Evolutionary conservation across 2,797 vertebrate species (phyloP), one percentile per base, ranked within the genome.

Genomic region (Hapalemur alaotrensis): DNA sequence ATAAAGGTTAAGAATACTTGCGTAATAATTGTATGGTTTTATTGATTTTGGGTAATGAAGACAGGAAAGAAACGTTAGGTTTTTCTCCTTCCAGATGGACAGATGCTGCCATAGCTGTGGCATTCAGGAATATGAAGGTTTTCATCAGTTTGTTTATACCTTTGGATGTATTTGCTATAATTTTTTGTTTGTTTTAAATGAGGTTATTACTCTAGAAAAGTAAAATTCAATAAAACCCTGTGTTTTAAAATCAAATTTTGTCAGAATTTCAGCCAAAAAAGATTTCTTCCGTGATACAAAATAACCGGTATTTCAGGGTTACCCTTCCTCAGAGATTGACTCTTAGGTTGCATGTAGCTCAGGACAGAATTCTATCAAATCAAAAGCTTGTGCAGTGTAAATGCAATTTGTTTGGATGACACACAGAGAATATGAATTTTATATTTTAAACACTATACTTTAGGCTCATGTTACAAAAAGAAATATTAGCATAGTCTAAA

Each of bases 1-100:
- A 69, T 95, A 95, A 72, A 98, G 97, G 76, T 9, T 18, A 95
- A 82, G 72, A 88, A 50, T 86, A 97, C 85, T 83, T 95, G 17
- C 91, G 28, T 88, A 79, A 41, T 90, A 94, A 57, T 88, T 89
- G 32, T 93, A 54, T 54, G 50, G 4, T 95, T 98, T 95, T 91
- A 75, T n/a, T 81, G 2, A 79, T 93, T 25, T 85, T 92, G 95
- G 93, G 43, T 73, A 95, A 48, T 61, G 79, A 93, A 91, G 50
- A 57, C 23, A 90, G 75, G n/a, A 82, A 95, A 61, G 43, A 89
- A 96, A 82, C 7, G 4, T 69, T 95, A 35, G 0, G 0, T 48
- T 92, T 83, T 83, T 85, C 32, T 63, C 54, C 48, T 93, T 88
- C 25, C 8, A 57, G 13, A 28, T 78, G 13, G 18, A 18, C 28